These are phyloP conservation scores for Turritopsis rubra DNA, from an alignment of 30 jellyfish, hydroid and myxozoan genomes.

Conservation along the genomic window DNA sequence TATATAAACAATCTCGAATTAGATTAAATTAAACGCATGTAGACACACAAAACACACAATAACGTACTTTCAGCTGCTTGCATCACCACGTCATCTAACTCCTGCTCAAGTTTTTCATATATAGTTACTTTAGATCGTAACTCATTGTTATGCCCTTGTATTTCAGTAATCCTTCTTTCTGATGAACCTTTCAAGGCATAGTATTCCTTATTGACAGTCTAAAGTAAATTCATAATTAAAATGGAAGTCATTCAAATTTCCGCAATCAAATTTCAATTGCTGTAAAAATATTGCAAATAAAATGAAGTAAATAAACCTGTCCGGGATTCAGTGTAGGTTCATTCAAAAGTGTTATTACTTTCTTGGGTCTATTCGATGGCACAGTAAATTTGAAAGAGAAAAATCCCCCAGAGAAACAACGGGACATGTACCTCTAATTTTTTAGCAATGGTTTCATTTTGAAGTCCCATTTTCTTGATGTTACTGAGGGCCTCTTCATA, in stretches of 20 bases:
- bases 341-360: too few relatives aligned
- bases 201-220: slow-evolving; percentile 54
- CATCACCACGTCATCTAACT: slow-evolving; percentile 65
- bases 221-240: too few relatives aligned
- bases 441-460: slow-evolving; percentile 41
- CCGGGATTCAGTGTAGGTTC: too few relatives aligned
- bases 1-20: too few relatives aligned
- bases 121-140: slow-evolving; percentile 32
- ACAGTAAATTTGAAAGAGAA: too few relatives aligned
- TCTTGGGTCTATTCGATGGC: too few relatives aligned
- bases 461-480: slow-evolving; percentile 34
- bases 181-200: slow-evolving; percentile 39
- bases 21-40: too few relatives aligned
- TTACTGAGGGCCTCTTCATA: slow-evolving; percentile 43
- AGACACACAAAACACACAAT: not conserved
- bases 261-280: too few relatives aligned
- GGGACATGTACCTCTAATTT: slow-evolving; percentile 60
- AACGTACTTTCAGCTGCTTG: slow-evolving; percentile 80
- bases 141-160: slow-evolving; percentile 44
- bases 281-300: too few relatives aligned
- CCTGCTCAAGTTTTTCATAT: slow-evolving; percentile 79
- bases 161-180: slow-evolving; percentile 43
- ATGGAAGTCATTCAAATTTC: too few relatives aligned
- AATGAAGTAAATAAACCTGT: too few relatives aligned
- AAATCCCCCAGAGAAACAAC: too few relatives aligned